These are phyloP conservation scores for Oreotrochilus melanogaster DNA, from an alignment of 2,113 vertebrate genomes.

Conservation along the genomic window DNA sequence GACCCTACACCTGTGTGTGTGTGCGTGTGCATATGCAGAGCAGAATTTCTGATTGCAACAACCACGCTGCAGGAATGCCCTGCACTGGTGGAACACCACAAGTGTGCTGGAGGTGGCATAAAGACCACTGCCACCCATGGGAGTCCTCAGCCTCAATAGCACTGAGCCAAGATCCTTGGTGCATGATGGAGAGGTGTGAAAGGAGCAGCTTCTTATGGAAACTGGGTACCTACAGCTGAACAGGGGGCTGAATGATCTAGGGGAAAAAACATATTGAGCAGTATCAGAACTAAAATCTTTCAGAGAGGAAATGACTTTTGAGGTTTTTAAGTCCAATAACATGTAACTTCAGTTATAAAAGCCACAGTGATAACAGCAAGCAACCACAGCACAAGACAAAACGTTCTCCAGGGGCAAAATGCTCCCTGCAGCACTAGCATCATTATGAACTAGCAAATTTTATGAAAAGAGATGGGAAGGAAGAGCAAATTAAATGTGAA, in stretches of 20 bases:
- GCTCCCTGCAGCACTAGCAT: not conserved
- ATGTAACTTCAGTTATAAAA: not conserved
- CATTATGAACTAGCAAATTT: not conserved
- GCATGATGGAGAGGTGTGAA: accelerated
- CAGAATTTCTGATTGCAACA: accelerated
- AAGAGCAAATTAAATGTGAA: not conserved
- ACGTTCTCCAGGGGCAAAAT: not conserved
- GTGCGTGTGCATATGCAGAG: accelerated
- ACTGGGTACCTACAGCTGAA: too few relatives aligned
- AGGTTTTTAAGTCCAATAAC: not conserved
- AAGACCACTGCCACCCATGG: accelerated
- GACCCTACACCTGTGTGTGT: not conserved
- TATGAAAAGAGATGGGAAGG: not conserved
- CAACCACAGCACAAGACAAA: not conserved
- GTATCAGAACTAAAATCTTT: not conserved
- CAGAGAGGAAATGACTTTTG: not conserved
- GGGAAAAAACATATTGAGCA: not conserved
- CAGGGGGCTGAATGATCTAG: not conserved
- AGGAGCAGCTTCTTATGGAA: not conserved
- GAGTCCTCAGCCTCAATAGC: accelerated
- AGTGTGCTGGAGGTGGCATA: not conserved
- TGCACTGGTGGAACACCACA: accelerated
- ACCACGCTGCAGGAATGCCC: not conserved
- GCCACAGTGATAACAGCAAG: not conserved
- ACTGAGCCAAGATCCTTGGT: not conserved